A percentile compares a stretch with the other conserved stretches of the same genome.
Evolutionary conservation across 2,113 vertebrate species (phyloP).

Genomic region (Indicator maculatus): DNA sequence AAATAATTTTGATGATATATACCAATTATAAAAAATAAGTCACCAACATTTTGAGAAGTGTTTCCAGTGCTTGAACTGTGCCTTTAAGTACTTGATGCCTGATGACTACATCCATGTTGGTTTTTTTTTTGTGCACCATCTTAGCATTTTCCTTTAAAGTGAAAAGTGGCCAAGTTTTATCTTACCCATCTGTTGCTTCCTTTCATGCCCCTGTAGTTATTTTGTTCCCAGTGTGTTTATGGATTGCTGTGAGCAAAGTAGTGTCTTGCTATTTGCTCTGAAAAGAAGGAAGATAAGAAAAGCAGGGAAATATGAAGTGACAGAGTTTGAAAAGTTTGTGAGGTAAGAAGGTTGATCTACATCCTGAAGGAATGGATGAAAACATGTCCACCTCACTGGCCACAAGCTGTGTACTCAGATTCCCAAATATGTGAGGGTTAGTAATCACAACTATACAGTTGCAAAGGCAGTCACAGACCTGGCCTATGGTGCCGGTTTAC

Average conservation of each 20-base stretch:
- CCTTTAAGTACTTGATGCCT: not conserved
- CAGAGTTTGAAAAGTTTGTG: not conserved
- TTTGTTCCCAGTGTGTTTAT: not conserved
- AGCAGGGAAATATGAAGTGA: not conserved
- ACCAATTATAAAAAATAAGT: not conserved
- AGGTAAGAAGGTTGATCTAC: not conserved
- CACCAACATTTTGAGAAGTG: not conserved
- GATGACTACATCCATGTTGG: not conserved
- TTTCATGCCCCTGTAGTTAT: not conserved
- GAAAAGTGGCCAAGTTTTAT: not conserved
- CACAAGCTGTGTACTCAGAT: not conserved
- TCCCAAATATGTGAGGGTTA: not conserved
- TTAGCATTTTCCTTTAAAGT: not conserved
- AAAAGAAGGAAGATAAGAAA: not conserved
- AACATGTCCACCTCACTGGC: not conserved
- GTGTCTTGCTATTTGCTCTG: not conserved
- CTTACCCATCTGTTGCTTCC: not conserved
- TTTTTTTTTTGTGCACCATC: not conserved
- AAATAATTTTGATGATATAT: conserved; percentile 20
- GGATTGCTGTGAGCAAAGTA: not conserved
- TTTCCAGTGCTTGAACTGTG: not conserved
- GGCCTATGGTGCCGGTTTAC: accelerated
- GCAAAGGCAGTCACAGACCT: not conserved
- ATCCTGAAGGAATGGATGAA: not conserved
- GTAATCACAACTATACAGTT: not conserved